Base-by-base conservation (phyloP, 2,797 vertebrate genomes). In the Scyliorhinus canicula region DNA sequence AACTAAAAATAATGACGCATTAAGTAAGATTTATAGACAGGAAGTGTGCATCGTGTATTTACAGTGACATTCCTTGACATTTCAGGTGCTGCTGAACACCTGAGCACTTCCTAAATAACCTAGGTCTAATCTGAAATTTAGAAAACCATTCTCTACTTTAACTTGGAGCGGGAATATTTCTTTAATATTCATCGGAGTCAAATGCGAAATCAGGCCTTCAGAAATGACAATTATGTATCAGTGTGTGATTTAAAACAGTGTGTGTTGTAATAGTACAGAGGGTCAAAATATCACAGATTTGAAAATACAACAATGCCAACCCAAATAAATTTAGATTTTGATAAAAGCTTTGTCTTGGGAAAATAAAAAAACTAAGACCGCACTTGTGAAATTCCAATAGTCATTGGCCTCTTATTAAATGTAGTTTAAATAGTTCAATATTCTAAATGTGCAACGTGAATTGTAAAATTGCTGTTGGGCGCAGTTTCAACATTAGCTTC, bases 351-450 rank as follows among this genome's bases (percentile, higher is more conserved):
- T 91, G 40, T 91, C n/a, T n/a, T 91, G 40, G 3, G n/a, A 65
- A 91, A 65, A 40, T 91, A 50, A 57, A 60, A n/a, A 28, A n/a
- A 74, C 21, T 82, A 82, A 47, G 31, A 40, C 31, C 0, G 7
- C 67, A 50, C 65, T 93, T 50, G 9, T 69, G 65, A 93, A 93
- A 60, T 90, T 69, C 40, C n/a, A 0, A 50, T 14, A 50, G 63
- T 93, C 24, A 50, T 93, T 26, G 40, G 2, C 3, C n/a, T 9
- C 2, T 85, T 65, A 67, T 52, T 52, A 71, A 74, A 52, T 94
- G 26, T 26, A 31, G 65, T 94, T 93, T 94, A 52, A 74, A 71
- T 69, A 74, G 93, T 74, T 94, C 93, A 71, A 52, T 94, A 5
- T 35, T 74, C 50, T 67, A 52, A 52, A 94, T 71, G 16, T 50